A percentile compares a stretch with the other conserved stretches of the same genome.
phyloP scores from a whole-genome alignment of 2,113 vertebrate species.

The Dromiciops gliroides region DNA sequence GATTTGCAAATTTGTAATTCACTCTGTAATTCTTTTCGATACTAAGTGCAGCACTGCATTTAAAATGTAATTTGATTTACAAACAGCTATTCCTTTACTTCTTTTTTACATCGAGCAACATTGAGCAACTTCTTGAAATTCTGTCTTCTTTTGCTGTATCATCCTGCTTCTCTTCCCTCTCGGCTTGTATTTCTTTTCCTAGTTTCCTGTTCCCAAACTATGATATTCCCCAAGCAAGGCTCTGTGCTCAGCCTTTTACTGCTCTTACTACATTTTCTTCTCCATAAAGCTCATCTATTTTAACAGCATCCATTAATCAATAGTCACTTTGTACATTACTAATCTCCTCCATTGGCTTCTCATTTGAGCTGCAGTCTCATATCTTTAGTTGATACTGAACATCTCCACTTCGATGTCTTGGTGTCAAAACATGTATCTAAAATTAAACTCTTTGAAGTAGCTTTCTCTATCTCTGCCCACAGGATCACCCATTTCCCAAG shows the following conservation, averaged over 20 bases:
- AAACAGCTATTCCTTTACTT: not conserved
- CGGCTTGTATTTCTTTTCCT: too few species aligned
- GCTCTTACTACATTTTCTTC: not conserved
- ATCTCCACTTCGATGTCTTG: not conserved
- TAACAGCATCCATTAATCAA: not conserved
- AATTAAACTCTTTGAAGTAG: not conserved
- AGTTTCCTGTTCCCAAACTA: too few species aligned
- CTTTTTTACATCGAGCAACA: not conserved
- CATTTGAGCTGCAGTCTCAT: not conserved
- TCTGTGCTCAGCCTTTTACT: too few species aligned
- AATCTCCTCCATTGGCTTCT: not conserved
- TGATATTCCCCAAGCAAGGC: too few species aligned
- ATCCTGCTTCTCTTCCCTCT: not conserved
- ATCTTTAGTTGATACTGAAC: not conserved
- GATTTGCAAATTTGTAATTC: too few species aligned
- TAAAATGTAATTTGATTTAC: not conserved
- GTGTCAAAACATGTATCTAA: not conserved
- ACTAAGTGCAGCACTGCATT: not conserved
- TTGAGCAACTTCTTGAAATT: not conserved
- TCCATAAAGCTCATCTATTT: not conserved
- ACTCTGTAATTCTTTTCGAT: too few species aligned
- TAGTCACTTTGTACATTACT: not conserved
- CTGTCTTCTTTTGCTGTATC: not conserved
- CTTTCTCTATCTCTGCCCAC: not conserved
- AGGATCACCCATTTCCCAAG: not conserved